Evolutionary conservation across 2,797 vertebrate genomes (phyloP).

Genomic region (Sebastes umbrosus): DNA sequence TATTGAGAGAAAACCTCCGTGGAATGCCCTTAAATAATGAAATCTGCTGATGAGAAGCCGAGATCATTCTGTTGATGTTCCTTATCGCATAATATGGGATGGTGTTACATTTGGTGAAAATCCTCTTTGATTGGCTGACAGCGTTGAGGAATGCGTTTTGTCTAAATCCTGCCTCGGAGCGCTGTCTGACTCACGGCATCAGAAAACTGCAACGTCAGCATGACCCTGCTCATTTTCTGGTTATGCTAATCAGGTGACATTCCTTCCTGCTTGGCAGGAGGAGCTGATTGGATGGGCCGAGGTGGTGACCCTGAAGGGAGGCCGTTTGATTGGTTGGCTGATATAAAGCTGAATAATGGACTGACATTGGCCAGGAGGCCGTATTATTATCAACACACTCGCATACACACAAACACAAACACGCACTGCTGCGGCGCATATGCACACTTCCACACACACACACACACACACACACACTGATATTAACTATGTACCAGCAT

Average conservation of each 20-base stretch:
- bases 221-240: conserved; percentile 47
- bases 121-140: conserved; percentile 24
- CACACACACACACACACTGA: not conserved
- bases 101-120: conserved; percentile 14
- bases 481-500: conserved; percentile 29
- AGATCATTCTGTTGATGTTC: conserved; percentile 15
- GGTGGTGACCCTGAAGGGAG: conserved; percentile 68
- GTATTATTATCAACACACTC: conserved; percentile 35
- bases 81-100: conserved; percentile 8
- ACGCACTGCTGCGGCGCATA: not conserved
- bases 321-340: conserved; percentile 72
- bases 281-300: conserved; percentile 74
- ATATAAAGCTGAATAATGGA: conserved; percentile 71
- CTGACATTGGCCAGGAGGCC: conserved; percentile 57
- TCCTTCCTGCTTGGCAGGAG: conserved; percentile 67
- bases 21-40: conserved; percentile 51
- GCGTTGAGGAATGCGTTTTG: not conserved
- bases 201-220: conserved; percentile 56
- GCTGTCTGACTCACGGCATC: conserved; percentile 7
- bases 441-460: not conserved
- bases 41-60: conserved; percentile 45
- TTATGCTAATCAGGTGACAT: conserved; percentile 71
- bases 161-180: conserved; percentile 13
- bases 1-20: conserved; percentile 45
- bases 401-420: conserved; percentile 6